Base-by-base conservation (phyloP, 2,113 vertebrate genomes). In the Ramphastos sulfuratus region DNA sequence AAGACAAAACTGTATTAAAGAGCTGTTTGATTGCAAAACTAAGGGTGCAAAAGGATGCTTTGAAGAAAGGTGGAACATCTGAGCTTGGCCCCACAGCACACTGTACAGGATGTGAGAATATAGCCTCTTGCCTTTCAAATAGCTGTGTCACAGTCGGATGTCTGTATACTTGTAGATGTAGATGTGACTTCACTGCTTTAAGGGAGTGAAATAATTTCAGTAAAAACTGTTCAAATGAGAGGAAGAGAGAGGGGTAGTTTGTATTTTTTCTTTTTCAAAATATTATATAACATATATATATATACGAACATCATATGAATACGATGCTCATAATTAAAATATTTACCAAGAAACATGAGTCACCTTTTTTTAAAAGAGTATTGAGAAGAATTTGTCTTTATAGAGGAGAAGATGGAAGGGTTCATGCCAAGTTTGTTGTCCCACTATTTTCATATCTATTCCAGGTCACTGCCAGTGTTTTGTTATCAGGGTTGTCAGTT, bases 81-180 rank as follows among this genome's bases (percentile, higher is more conserved):
- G 85, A 82, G 75, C 56, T 39, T n/a, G 50, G 14, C 39, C 46
- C 12, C 19, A 0, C 16, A 52, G 78, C 15, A 7, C 9, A 1
- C 17, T 35, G 50, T 25, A 4, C 5, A 2, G 71, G 23, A 15
- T 58, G 9, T 2, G 28, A 54, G 30, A 12, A 5, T 21, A 37
- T 18, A 72, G 10, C 31, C 50, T 54, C 55, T 37, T 65, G 33
- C 44, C 28, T 48, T 42, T 6, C 4, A 20, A 7, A 16, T 9
- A 44, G 15, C 55, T 42, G 17, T 59, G n/a, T 30, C 60, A 60
- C 31, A 21, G 10, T 55, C 0, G 0, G 10, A 16, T 63, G 52
- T 35, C 24, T 54, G 25, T 27, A 6, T 10, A 18, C 42, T 70
- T 46, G 5, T 23, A 17, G 50, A 14, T 82, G 30, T 37, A 9